A percentile compares a stretch with the other conserved stretches of the same genome.
Conservation (phyloP, 2,113 vertebrate genomes). For the Chloropsis hardwickii region DNA sequence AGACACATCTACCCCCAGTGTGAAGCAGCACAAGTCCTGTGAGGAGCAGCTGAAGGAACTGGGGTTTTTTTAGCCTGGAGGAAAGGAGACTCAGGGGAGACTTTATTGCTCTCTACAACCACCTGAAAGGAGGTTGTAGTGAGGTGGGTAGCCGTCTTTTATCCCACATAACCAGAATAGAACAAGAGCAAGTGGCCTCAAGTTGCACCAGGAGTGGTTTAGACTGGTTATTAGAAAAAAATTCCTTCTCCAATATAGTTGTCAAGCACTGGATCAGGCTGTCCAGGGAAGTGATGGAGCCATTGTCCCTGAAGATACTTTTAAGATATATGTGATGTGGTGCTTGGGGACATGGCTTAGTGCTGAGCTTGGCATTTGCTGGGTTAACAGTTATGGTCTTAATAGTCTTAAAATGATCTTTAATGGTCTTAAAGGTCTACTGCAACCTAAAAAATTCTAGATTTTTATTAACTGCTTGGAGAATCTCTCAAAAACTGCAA, state of each 20-base stretch:
- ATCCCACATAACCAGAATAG: background rate
- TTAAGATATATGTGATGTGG: background rate
- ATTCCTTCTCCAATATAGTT: accelerated
- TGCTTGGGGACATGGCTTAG: background rate
- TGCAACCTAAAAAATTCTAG: background rate
- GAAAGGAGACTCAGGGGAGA: background rate
- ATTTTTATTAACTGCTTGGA: background rate
- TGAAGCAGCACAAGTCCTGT: background rate
- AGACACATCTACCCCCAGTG: background rate
- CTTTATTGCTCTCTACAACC: background rate
- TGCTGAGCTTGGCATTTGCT: background rate
- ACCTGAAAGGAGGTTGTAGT: background rate
- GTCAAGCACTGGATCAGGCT: background rate
- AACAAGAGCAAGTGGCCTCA: background rate
- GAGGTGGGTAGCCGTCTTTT: background rate
- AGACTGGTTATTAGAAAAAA: background rate
- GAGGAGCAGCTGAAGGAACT: background rate
- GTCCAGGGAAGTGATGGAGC: too few relatives aligned
- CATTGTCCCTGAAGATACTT: background rate
- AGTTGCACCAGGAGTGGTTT: background rate
- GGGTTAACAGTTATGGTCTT: background rate
- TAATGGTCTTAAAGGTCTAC: background rate
- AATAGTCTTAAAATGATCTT: too few relatives aligned
- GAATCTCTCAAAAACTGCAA: background rate
- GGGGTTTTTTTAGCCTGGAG: background rate